Conservation (phyloP, 35 echinoderm and acorn worm species). For the Lytechinus variegatus region DNA sequence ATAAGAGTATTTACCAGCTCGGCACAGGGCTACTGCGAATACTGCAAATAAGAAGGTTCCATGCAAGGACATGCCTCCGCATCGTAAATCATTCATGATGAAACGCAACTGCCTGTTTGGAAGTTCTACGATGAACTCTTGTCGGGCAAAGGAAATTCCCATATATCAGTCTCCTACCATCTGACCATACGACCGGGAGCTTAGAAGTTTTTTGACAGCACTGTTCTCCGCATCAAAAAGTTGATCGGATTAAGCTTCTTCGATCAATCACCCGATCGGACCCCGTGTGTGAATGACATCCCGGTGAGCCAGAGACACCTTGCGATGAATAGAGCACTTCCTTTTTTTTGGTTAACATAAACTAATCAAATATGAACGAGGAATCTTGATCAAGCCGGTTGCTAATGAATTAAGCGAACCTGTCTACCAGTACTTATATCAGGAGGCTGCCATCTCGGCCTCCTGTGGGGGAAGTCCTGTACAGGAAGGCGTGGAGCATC, state of each 20-base stretch:
- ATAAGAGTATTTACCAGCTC: background rate
- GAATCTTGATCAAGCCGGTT: background rate
- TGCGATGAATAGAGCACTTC: background rate
- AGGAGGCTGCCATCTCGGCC: background rate
- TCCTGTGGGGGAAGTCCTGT: background rate
- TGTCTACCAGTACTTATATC: background rate
- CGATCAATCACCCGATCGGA: background rate
- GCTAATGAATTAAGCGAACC: background rate
- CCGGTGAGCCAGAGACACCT: background rate
- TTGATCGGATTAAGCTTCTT: background rate
- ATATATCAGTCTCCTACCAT: background rate
- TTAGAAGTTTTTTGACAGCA: background rate
- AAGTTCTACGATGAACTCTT: background rate
- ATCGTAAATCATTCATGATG: conserved; percentile 19
- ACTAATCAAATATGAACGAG: background rate
- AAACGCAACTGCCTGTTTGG: background rate
- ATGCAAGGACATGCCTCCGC: background rate
- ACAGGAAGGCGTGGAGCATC: background rate
- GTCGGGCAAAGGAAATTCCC: background rate
- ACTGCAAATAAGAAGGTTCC: conserved; percentile 5
- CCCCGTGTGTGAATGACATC: background rate
- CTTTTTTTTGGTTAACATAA: background rate
- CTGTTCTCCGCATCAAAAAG: background rate
- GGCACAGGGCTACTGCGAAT: conserved; percentile 7
- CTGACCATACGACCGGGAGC: background rate